phyloP scores from a whole-genome alignment of 2,797 vertebrate genomes.

The Serranus cabrilla region DNA sequence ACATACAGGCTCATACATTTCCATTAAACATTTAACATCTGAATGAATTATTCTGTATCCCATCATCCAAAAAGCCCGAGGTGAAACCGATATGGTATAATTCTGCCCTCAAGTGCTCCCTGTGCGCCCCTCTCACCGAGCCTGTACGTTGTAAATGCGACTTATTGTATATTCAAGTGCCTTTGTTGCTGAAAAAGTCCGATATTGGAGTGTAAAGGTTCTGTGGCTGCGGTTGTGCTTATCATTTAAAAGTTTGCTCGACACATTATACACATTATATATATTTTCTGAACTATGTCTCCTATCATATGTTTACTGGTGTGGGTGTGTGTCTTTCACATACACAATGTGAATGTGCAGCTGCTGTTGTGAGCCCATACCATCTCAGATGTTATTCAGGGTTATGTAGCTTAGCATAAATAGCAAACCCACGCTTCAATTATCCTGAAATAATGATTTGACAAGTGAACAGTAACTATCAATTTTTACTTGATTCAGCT shows the following conservation, averaged over 20 bases:
- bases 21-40: conserved; percentile 51
- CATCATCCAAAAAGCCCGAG: conserved; percentile 35
- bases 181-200: conserved; percentile 17
- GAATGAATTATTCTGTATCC: conserved; percentile 64
- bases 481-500: too few relatives aligned
- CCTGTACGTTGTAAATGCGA: conserved; percentile 26
- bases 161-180: conserved; percentile 18
- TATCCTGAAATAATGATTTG: background rate
- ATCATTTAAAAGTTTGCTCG: background rate
- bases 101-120: conserved; percentile 34
- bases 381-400: background rate
- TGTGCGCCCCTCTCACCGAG: conserved; percentile 7
- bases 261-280: background rate
- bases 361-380: background rate
- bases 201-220: background rate
- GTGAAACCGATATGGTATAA: conserved; percentile 40
- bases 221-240: background rate
- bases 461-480: too few relatives aligned
- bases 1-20: conserved; percentile 35
- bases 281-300: background rate
- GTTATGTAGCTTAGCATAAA: background rate
- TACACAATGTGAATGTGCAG: background rate
- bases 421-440: background rate
- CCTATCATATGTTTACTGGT: background rate
- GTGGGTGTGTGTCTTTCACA: background rate